Evolutionary conservation across 2,888 invertebrate species (phyloP).

Genomic region (Cerastis rubricosa): DNA sequence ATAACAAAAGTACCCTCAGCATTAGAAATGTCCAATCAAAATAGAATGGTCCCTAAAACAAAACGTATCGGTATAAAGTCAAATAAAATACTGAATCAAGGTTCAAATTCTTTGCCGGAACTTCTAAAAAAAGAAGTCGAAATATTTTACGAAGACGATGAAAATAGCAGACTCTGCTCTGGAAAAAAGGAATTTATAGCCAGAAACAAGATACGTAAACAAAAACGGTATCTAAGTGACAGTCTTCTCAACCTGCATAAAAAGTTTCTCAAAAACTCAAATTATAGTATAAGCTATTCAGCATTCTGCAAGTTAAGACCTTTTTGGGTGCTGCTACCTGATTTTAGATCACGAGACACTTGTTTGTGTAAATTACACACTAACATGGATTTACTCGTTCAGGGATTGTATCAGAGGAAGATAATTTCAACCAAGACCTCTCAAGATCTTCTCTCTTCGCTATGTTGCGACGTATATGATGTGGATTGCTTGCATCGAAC

Average conservation of each 20-base stretch:
- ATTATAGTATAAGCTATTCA: no score
- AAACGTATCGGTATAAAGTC: no score
- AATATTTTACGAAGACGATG: neutral
- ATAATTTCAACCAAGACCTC: neutral
- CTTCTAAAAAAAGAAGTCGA: neutral
- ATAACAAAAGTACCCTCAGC: neutral
- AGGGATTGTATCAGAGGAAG: neutral
- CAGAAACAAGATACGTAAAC: neutral
- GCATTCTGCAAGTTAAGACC: no score
- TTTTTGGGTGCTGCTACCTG: no score
- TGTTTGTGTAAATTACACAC: conserved; percentile 4
- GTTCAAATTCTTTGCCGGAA: neutral
- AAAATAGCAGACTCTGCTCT: neutral
- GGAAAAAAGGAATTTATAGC: neutral
- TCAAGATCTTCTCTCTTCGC: neutral
- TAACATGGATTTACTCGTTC: neutral
- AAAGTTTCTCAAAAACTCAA: neutral
- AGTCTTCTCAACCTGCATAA: neutral
- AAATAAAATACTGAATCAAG: no score
- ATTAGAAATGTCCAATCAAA: no score
- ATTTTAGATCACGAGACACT: neutral
- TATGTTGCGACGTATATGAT: neutral
- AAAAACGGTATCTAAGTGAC: neutral
- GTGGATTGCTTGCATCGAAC: neutral
- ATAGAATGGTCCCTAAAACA: no score